Base-by-base conservation (phyloP, 2,797 vertebrate species). In the Nyctibius grandis region DNA sequence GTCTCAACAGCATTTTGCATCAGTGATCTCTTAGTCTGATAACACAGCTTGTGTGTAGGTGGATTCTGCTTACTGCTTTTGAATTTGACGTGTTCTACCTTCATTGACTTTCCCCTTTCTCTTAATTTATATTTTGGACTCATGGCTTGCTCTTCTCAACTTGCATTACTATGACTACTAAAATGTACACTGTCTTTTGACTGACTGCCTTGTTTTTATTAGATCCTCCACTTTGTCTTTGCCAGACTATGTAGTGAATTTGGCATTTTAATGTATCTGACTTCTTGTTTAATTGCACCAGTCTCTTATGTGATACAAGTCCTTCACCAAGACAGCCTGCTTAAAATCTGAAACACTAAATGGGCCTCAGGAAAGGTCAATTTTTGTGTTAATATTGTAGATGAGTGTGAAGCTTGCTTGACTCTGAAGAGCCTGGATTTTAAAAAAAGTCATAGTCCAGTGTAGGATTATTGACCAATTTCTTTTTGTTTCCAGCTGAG, bases 401-500 rank as follows among this genome's bases (percentile, higher is more conserved):
- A 72, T 70, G 38, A 61, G 4, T 64, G n/a, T 91, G 78, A 81
- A 67, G 45, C 67, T 88, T 79, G 20, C 81, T 95, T 96, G 82
- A 91, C 85, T 84, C 60, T 85, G 83, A 91, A 85, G 84, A 92
- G 86, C 33, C 50, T 70, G 86, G 42, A 68, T 87, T 95, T 82
- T 70, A 93, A 93, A 96, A 93, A 88, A 38, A 47, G 6, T 47
- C 42, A 33, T 79, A 94, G 88, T 80, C 91, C 12, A 5, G 34
- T 84, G 88, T 48, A 7, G 3, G 53, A 84, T 80, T 97, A 96
- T 92, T 97, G 89, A 96, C 91, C 80, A 77, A 44, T 85, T 89
- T 93, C 51, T 94, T 89, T 91, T 70, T 96, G 59, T 93, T 95
- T 95, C 64, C 95, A 98, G 97, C 98, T 97, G 99, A 99, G 95